Evolutionary conservation across 2,113 vertebrate genomes (phyloP).

Genomic region (cattle (Bos taurus)): ARS-UCD2.0 NC_037332.1:104692501-104693000

Average conservation of each 20-base stretch:
- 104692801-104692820: neutral
- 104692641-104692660: neutral
- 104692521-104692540: neutral
- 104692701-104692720: neutral
- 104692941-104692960: rapidly evolving
- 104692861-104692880: neutral
- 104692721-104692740: rapidly evolving
- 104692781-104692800: neutral
- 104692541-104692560: neutral
- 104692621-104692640: neutral
- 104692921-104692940: neutral
- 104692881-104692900: neutral
- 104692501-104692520: neutral
- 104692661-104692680: neutral
- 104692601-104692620: no score
- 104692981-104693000: neutral
- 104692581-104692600: neutral
- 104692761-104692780: neutral
- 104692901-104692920: neutral
- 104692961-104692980: neutral
- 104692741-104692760: rapidly evolving
- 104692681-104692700: neutral
- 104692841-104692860: neutral
- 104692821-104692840: neutral
- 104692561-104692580: no score